Evolutionary conservation across 2,797 vertebrate genomes (phyloP), one percentile per base, ranked within the genome.

Genomic region (Onychomys torridus): DNA sequence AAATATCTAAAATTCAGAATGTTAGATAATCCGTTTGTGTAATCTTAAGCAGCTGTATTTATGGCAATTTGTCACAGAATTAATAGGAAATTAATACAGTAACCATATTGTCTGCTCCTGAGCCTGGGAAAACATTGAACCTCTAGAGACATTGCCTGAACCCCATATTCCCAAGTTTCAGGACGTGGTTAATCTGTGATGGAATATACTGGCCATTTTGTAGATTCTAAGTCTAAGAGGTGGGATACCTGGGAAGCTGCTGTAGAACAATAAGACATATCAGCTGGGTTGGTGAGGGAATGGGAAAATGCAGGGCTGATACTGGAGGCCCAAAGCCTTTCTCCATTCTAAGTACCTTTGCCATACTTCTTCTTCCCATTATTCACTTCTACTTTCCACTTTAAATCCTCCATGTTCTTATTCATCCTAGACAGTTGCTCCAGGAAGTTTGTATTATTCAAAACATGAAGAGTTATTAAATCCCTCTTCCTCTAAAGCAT

Each of bases 1-100:
- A 85, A 91, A 79, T 2, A 52, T 92, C 81, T 77, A 46, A 95
- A 91, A 81, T 67, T 67, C 32, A 93, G 71, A 81, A 81, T n/a
- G 17, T 81, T 37, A 29, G 34, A 49, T 77, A 37, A 86, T 93
- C 49, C 77, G 77, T 75, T 46, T 75, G 29, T 83, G 25, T 55
- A 59, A 40, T 65, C 9, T 32, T 89, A 81, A 57, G 19, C 10
- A 25, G 21, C 25, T 91, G 10, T 17, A 52, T 75, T 32, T 90
- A 67, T 82, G 25, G 32, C 49, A 52, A 52, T 65, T 77, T 93
- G 29, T 90, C 78, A 71, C 0, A 93, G 75, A 57, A 93, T 75
- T 69, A 65, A 75, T 2, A 91, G 43, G 40, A 94, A 91, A 76
- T 52, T 71, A 43, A 86, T 81, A 52, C 11, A 83, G 29, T 61